Evolutionary conservation across 2,888 invertebrate species (phyloP).

Genomic region (Troides helena): DNA sequence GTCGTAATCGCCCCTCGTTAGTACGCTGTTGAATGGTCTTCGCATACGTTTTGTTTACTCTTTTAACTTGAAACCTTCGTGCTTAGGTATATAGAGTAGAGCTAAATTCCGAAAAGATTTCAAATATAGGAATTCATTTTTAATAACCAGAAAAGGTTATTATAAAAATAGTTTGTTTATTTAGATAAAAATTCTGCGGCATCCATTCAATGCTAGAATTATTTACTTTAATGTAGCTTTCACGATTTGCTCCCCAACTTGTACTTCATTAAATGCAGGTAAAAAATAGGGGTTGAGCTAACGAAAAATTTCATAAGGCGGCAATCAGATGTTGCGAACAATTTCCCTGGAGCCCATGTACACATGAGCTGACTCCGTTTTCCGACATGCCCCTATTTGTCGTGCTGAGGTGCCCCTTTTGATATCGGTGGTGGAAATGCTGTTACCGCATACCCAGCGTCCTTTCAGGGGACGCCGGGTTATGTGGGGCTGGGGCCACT

Average conservation of each 20-base stretch:
- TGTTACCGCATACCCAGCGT: no score
- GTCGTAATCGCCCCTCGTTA: background rate
- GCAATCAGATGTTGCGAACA: conserved; percentile 60
- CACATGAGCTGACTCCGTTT: conserved; percentile 67
- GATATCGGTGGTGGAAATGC: no score
- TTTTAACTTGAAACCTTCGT: background rate
- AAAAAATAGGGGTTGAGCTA: conserved; percentile 29
- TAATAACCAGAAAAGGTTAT: no score
- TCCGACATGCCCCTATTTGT: conserved; percentile 70
- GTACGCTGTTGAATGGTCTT: background rate
- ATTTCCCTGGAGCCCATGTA: conserved; percentile 71
- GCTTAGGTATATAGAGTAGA: background rate
- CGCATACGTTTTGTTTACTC: background rate
- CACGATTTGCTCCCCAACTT: conserved; percentile 24
- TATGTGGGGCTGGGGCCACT: no score
- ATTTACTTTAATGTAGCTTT: background rate
- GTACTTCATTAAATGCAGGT: conserved; percentile 36
- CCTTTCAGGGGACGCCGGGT: no score
- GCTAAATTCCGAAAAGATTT: background rate
- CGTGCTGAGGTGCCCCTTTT: conserved; percentile 58
- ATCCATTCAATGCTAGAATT: no score
- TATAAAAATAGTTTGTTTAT: no score
- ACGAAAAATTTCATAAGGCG: conserved; percentile 62
- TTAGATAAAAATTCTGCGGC: no score
- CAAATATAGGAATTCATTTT: background rate